Evolutionary conservation across 2,888 invertebrate species (phyloP), one percentile per base, ranked within the genome.

Genomic region (Polyploca ridens): DNA sequence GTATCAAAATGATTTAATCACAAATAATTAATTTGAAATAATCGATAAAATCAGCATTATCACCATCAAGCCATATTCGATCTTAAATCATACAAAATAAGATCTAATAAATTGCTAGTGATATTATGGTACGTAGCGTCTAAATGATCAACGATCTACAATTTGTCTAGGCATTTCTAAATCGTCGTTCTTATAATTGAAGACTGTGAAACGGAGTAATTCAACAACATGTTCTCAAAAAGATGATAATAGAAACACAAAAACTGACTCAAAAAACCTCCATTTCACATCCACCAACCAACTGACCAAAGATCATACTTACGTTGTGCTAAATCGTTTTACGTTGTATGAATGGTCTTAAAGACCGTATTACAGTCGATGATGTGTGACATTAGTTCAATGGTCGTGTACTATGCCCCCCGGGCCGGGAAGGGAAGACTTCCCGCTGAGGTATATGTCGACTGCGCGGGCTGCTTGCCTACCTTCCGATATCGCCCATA

Each of bases 401-500:
- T 87, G 79, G 58, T 83, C 81, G 82, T 88, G 85, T 70, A 98
- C 95, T 67, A 99, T 97, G 16, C 99, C 99, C 41, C 99, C 99
- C 3, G 98, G 97, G 27, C 98, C 99, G 5, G 99, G 99, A 64
- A 99, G 95, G 7, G 96, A 95, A 6, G 99, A 98, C 63, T 81
- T 76, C n/a, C 96, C 96, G 81, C 96, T 96, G 16, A 99, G 95
- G 90, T 96, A 97, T 64, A 96, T 94, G 88, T 99, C 99, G 3
- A 99, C 97, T 77, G 98, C 97, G 58, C 99, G 95, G 14, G 99
- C 99, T 10, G 99, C 99, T 91, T 99, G 99, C n/a, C 99, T 95
- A 2, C 99, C 99, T 89, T 99, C 99, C 0, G 98, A 95, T 72
- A 99, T 99, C 27, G 99, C 99, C 98, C 99, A 99, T 10, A 99